Base-by-base conservation (phyloP, 1,140 invertebrate species). In the Bursaphelenchus mucronatus region DNA sequence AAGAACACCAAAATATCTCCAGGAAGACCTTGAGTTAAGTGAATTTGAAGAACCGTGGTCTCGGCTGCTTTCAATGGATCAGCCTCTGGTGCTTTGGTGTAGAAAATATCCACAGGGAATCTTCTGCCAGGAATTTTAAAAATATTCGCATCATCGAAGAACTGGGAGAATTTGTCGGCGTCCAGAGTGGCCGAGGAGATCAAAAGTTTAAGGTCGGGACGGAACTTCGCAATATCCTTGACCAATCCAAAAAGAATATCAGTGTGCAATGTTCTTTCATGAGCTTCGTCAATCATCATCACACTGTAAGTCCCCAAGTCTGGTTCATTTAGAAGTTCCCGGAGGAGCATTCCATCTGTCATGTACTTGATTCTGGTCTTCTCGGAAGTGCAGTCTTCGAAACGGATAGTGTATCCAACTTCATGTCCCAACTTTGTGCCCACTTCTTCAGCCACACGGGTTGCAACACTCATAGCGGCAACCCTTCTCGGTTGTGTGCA, bases 241-340 rank as follows among this genome's bases (percentile, higher is more conserved):
- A 98, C 91, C 47, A 99, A 85, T 19, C 96, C 95, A 85, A 99
- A 98, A 43, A 99, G 84, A 78, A 99, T 92, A 82, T 99, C 96
- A 5, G 95, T 98, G 74, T 98, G 94, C 7, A 98, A 85, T 0
- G 95, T 98, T 51, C 95, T 83, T 82, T 99, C 96, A 83, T 99
- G 96, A 74, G 96, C 96, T 86, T 99, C 96, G 82, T 99, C 95
- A 81, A 99, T 95, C 66, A 99, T 98, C 88, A 99, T 91, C 0
- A 97, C 94, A 85, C 90, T 88, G 82, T 96, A 97, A 1, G 89
- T 88, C 47, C 87, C 88, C 30, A 99, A 84, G 85, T 97, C 94
- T 0, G 94, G 94, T 83, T 99, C 95, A 63, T 90, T 90, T 2
- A 99, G 85, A 83, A 97, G 98, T 84, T 99, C 96, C 79, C 95